These are phyloP conservation scores for Drosophila obscura DNA, from an alignment of 1,140 invertebrate genomes.

Conservation along the genomic window DNA sequence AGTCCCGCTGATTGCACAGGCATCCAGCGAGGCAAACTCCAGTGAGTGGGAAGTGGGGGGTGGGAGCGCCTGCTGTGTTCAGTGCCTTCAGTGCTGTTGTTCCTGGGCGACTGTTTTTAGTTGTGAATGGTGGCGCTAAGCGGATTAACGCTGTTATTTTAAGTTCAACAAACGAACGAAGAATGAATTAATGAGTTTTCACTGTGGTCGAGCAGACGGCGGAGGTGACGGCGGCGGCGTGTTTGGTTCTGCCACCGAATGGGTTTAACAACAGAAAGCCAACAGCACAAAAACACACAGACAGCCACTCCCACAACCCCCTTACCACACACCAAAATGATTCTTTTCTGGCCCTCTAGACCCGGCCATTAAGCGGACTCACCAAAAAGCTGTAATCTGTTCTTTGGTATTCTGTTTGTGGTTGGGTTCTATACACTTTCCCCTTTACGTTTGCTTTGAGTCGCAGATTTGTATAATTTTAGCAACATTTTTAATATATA, in stretches of 20 bases:
- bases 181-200: conserved; percentile 82
- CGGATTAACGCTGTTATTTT: conserved; percentile 82
- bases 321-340: conserved; percentile 38
- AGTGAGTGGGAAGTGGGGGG: conserved; percentile 1
- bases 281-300: conserved; percentile 64
- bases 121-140: conserved; percentile 71
- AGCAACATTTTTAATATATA: background rate
- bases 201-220: conserved; percentile 65
- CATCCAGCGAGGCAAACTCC: conserved; percentile 1
- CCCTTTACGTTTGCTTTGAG: background rate
- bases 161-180: conserved; percentile 80
- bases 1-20: conserved; percentile 44
- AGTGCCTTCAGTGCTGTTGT: conserved; percentile 26
- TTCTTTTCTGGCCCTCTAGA: conserved; percentile 11
- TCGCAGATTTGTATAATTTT: background rate
- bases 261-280: conserved; percentile 74
- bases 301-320: background rate
- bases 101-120: conserved; percentile 65
- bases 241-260: conserved; percentile 34
- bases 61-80: background rate
- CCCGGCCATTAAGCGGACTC: conserved; percentile 61
- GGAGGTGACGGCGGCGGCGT: conserved; percentile 1
- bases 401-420: conserved; percentile 10
- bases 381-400: conserved; percentile 63
- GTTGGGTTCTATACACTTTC: conserved; percentile 12